Conservation (phyloP, 1,140 invertebrate species). For the Paraescarpia echinospica region DNA sequence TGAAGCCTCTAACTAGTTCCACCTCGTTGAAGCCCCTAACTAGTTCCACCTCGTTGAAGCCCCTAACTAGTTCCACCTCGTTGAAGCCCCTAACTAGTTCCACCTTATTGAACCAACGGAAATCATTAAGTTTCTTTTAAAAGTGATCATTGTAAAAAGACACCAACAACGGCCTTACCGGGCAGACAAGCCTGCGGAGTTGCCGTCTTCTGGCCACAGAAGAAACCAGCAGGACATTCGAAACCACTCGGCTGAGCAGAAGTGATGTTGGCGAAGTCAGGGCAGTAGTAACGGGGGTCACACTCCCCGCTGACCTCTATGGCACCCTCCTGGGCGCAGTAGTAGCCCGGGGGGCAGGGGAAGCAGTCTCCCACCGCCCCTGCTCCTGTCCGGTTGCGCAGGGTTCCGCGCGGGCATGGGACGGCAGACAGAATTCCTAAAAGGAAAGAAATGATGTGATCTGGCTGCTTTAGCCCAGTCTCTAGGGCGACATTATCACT, state of each 20-base stretch:
- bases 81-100: too few relatives aligned
- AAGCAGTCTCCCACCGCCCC: constrained; percentile 15
- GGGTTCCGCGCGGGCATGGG: constrained; percentile 13
- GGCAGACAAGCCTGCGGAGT: constrained; percentile 43
- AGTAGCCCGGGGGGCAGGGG: constrained; percentile 43
- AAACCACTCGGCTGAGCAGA: constrained; percentile 38
- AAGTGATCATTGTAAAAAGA: not conserved
- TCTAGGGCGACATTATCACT: too few relatives aligned
- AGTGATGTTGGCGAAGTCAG: constrained; percentile 40
- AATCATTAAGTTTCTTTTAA: not conserved
- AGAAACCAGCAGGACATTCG: constrained; percentile 44
- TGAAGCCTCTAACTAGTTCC: too few relatives aligned
- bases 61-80: too few relatives aligned
- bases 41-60: too few relatives aligned
- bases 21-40: too few relatives aligned
- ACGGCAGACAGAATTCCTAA: constrained; percentile 36
- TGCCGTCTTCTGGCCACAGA: constrained; percentile 39
- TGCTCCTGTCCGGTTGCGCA: constrained; percentile 2
- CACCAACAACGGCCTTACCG: constrained; percentile 26
- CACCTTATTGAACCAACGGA: too few relatives aligned
- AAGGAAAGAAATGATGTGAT: constrained; percentile 29
- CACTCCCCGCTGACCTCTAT: constrained; percentile 41
- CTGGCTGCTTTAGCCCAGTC: not conserved
- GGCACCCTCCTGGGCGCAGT: constrained; percentile 39
- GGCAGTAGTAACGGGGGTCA: constrained; percentile 47